Evolutionary conservation across 2,888 invertebrate genomes (phyloP).

Genomic region (Ormyrus labotus): DNA sequence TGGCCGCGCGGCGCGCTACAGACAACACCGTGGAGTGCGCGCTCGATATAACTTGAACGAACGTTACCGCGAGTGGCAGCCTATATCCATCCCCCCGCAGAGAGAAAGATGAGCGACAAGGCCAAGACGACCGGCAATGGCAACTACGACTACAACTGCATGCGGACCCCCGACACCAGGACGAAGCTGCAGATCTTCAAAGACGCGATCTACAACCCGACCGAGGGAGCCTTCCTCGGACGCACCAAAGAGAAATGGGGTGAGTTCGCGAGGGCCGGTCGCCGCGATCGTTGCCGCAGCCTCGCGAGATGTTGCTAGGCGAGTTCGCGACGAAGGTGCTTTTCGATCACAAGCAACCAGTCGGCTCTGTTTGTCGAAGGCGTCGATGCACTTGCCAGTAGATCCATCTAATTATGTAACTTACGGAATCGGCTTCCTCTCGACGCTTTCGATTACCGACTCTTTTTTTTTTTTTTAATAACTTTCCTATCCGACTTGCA

Average conservation of each 20-base stretch:
- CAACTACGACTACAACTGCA: slow-evolving; percentile 63
- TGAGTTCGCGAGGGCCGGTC: slow-evolving; percentile 70
- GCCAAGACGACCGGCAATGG: slow-evolving; percentile 64
- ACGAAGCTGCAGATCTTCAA: slow-evolving; percentile 67
- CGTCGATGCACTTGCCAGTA: no score
- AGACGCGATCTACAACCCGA: slow-evolving; percentile 77
- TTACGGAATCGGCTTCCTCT: no score
- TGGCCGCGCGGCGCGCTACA: slow-evolving; percentile 33
- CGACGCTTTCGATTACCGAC: no score
- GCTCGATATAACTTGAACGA: slow-evolving; percentile 53
- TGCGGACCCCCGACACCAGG: slow-evolving; percentile 65
- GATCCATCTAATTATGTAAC: no score
- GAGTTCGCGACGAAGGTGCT: no score
- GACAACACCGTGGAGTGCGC: slow-evolving; percentile 57
- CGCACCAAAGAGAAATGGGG: slow-evolving; percentile 82
- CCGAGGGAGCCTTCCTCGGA: slow-evolving; percentile 80
- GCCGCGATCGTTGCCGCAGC: no score
- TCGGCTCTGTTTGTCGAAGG: no score
- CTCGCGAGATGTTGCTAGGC: no score
- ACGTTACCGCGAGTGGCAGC: no score
- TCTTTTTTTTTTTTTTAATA: no score
- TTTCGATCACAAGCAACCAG: no score
- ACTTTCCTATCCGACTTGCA: no score
- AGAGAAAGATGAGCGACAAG: slow-evolving; percentile 61
- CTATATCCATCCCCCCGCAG: background rate